Conservation (phyloP, 2,888 invertebrate species). For the Drosophila meridionalis region DNA sequence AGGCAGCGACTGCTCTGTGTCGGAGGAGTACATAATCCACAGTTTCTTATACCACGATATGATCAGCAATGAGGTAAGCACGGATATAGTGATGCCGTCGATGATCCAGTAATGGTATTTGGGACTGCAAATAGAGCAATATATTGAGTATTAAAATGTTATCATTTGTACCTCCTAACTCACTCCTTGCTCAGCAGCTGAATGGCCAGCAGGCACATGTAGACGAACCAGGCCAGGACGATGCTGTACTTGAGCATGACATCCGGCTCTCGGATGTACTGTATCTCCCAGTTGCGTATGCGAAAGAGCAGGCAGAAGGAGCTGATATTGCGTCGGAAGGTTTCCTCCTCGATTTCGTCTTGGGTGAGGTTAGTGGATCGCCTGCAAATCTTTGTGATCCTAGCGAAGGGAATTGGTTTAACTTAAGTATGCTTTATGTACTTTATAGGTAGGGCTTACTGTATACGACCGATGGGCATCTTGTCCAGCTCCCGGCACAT, state of each 20-base stretch:
- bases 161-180: slow-evolving; percentile 31
- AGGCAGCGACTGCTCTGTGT: slow-evolving; percentile 84
- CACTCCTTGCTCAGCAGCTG: slow-evolving; percentile 87
- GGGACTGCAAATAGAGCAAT: slow-evolving; percentile 21
- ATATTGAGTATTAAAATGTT: no score
- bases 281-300: slow-evolving; percentile 88
- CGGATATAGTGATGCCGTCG: slow-evolving; percentile 84
- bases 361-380: slow-evolving; percentile 81
- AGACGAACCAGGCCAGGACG: slow-evolving; percentile 87
- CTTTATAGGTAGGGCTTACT: slow-evolving; percentile 85
- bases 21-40: slow-evolving; percentile 86
- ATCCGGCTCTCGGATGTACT: slow-evolving; percentile 91
- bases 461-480: slow-evolving; percentile 93
- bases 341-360: slow-evolving; percentile 84
- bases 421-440: neutral
- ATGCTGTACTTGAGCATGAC: slow-evolving; percentile 94
- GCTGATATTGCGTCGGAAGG: slow-evolving; percentile 84
- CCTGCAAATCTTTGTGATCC: slow-evolving; percentile 80
- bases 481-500: slow-evolving; percentile 93
- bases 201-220: slow-evolving; percentile 87
- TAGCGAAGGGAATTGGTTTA: slow-evolving; percentile 32
- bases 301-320: slow-evolving; percentile 88
- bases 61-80: slow-evolving; percentile 88
- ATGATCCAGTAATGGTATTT: slow-evolving; percentile 85
- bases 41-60: slow-evolving; percentile 91